phyloP scores from a whole-genome alignment of 2,888 invertebrate genomes.

The Aromia moschata region DNA sequence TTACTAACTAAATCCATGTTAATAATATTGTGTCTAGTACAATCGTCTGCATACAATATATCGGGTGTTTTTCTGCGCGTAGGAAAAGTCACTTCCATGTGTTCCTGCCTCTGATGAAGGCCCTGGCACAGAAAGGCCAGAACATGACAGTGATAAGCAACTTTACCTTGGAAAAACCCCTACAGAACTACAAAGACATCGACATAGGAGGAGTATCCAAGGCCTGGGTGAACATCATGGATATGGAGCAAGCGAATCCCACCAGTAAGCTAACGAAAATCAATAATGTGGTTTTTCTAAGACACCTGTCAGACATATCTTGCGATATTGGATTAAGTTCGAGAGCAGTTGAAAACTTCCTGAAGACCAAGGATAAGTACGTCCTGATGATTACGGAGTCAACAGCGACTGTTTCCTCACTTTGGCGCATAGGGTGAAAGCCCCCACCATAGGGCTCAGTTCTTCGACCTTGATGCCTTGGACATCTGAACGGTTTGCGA shows the following conservation, averaged over 20 bases:
- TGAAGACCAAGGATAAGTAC: conserved; percentile 64
- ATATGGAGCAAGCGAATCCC: conserved; percentile 53
- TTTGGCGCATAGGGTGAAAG: conserved; percentile 69
- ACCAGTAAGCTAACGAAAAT: conserved; percentile 28
- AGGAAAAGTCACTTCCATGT: background rate
- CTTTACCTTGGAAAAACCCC: conserved; percentile 65
- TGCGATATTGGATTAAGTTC: conserved; percentile 45
- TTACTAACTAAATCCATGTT: too few species aligned
- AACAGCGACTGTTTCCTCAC: conserved; percentile 75
- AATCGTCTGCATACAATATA: background rate
- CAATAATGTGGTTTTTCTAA: conserved; percentile 20
- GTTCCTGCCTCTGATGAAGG: background rate
- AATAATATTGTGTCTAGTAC: conserved; percentile 65
- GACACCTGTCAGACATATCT: conserved; percentile 12
- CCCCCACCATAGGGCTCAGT: conserved; percentile 67
- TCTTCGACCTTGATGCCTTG: conserved; percentile 63
- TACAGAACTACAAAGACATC: conserved; percentile 67
- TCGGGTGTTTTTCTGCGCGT: conserved; percentile 19
- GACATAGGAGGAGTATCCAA: conserved; percentile 13
- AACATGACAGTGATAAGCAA: conserved; percentile 74
- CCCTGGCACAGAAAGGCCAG: conserved; percentile 71
- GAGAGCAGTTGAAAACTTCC: conserved; percentile 57
- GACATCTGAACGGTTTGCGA: conserved; percentile 63
- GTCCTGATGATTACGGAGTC: conserved; percentile 74
- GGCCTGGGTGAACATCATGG: conserved; percentile 16